Evolutionary conservation across 2,113 vertebrate species (phyloP).

Genomic region (Lutjanus erythropterus): DNA sequence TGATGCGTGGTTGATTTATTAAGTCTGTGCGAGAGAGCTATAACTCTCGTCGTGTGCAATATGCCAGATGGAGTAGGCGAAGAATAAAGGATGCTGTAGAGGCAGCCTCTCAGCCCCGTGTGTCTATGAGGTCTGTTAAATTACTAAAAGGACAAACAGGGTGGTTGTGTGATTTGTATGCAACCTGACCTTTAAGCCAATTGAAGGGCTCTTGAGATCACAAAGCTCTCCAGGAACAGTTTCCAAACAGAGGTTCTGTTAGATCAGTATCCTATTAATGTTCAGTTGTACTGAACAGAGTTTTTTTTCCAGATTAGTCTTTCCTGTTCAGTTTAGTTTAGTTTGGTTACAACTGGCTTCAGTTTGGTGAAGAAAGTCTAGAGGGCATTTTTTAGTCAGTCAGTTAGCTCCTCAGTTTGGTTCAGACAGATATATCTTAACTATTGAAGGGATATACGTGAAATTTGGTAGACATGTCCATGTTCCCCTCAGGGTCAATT

Average conservation of each 20-base stretch:
- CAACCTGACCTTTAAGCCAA: conserved; percentile 77
- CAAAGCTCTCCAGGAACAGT: conserved; percentile 49
- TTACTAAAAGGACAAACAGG: conserved; percentile 71
- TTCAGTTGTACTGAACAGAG: conserved; percentile 27
- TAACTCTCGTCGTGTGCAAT: conserved; percentile 61
- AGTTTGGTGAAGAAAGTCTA: background rate
- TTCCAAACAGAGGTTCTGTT: conserved; percentile 54
- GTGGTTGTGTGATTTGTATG: conserved; percentile 74
- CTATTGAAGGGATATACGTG: background rate
- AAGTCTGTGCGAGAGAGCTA: conserved; percentile 57
- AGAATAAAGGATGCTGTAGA: conserved; percentile 46
- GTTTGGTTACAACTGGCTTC: background rate
- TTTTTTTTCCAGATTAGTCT: background rate
- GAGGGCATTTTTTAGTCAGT: background rate
- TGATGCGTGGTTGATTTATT: conserved; percentile 70
- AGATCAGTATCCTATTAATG: conserved; percentile 33
- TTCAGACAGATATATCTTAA: conserved; percentile 3
- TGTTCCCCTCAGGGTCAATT: background rate
- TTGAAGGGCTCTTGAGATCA: conserved; percentile 63
- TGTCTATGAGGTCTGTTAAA: conserved; percentile 64
- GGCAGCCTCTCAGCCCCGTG: conserved; percentile 49
- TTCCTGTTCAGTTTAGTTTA: background rate
- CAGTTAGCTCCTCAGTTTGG: background rate
- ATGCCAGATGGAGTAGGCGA: conserved; percentile 59
- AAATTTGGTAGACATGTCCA: background rate